These are phyloP conservation scores for Danio tinwini DNA, from an alignment of 2,797 vertebrate genomes.

Conservation along the genomic window DNA sequence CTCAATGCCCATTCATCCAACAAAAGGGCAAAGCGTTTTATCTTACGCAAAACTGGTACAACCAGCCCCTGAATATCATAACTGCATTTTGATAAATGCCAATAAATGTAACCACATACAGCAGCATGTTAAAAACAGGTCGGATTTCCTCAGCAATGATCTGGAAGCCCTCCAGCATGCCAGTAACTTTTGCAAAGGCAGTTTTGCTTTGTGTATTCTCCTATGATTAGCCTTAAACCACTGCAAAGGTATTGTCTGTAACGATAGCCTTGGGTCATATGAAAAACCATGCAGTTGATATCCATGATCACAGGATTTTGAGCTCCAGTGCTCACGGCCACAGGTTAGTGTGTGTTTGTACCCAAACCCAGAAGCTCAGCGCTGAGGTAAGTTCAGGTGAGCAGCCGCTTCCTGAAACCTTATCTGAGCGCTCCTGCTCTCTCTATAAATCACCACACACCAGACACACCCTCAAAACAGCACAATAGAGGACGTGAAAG, in stretches of 20 bases:
- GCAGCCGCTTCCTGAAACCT: slow-evolving; percentile 38
- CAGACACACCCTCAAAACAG: slow-evolving; percentile 33
- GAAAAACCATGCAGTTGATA: slow-evolving; percentile 35
- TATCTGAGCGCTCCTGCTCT: slow-evolving; percentile 18
- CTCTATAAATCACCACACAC: slow-evolving; percentile 41
- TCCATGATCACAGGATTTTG: slow-evolving; percentile 37
- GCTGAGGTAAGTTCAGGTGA: slow-evolving; percentile 39
- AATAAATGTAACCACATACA: neutral
- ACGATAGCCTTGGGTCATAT: slow-evolving; percentile 12
- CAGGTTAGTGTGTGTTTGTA: slow-evolving; percentile 29
- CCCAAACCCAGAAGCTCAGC: slow-evolving; percentile 21
- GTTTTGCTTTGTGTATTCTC: neutral
- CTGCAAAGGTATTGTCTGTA: neutral
- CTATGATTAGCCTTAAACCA: neutral
- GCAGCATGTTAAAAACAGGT: neutral
- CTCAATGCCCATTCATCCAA: neutral
- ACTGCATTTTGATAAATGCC: neutral
- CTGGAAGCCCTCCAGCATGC: neutral
- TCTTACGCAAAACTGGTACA: slow-evolving; percentile 1
- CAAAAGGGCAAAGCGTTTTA: neutral
- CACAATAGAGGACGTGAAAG: neutral
- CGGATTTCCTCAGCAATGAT: neutral
- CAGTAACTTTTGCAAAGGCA: neutral
- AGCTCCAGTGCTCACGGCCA: neutral
- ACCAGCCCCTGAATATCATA: neutral